Evolutionary conservation across 2,888 invertebrate species (phyloP), one percentile per base, ranked within the genome.

Genomic region (Tipula lateralis): DNA sequence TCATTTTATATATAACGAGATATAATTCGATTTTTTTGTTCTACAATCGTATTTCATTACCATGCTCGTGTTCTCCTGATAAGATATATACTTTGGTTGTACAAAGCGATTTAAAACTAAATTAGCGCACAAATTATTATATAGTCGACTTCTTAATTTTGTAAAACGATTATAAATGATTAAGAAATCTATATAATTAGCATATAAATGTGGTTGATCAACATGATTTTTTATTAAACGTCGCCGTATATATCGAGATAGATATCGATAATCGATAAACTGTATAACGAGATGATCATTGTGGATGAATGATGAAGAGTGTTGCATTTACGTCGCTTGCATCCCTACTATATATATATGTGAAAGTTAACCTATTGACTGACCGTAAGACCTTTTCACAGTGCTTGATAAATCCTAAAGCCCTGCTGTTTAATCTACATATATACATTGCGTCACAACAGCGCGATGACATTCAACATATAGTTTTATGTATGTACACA

Each of bases 331-430:
- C 44, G n/a, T 5, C 5, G n/a, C 12, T 44, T 66, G 4, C 7
- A 24, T n/a, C n/a, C n/a, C 24, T 9, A 66, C 6, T 24, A 66
- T 66, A 4, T 19, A 9, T 24, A 24, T 12, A 19, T 9, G 66
- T 66, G 66, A 66, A 66, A 66, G 66, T 66, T 66, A 66, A 66
- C 66, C 66, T 66, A 66, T 66, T 66, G 66, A 66, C 66, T 66
- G 66, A 5, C 19, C 50, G n/a, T n/a, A 50, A 50, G 50, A 66
- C 66, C 66, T 66, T 66, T 66, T 66, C 66, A 66, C n/a, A 50
- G 6, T 66, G 2, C 3, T 66, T 2, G 7, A 66, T 24, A 66
- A 66, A 66, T 66, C 66, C 9, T 9, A 24, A 66, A 24, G 9
- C 19, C 66, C 66, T 24, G 66, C 24, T 66, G 66, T 66, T 66